These are phyloP conservation scores for Leptinotarsa peninsularis DNA, from an alignment of 2,888 invertebrate genomes.

Conservation along the genomic window DNA sequence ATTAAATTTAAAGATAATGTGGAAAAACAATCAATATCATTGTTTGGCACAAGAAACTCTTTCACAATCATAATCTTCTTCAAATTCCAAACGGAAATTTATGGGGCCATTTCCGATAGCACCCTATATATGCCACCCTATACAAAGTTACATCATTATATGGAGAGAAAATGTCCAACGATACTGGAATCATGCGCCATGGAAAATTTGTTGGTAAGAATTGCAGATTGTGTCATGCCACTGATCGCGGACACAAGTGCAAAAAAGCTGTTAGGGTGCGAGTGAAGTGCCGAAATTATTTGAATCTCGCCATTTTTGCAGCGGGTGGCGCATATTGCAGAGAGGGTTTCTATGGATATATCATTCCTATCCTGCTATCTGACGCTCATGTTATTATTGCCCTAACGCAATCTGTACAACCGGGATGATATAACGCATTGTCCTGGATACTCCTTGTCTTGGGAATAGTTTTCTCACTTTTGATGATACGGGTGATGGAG, in stretches of 20 bases:
- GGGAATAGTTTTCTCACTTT: slow-evolving; percentile 43
- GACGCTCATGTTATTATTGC: slow-evolving; percentile 60
- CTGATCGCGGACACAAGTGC: slow-evolving; percentile 46
- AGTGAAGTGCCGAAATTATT: slow-evolving; percentile 58
- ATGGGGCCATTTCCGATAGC: too few relatives aligned
- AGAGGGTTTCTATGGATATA: slow-evolving; percentile 60
- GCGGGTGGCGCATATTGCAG: slow-evolving; percentile 59
- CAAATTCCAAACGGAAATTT: too few relatives aligned
- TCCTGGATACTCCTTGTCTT: slow-evolving; percentile 51
- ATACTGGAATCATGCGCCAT: slow-evolving; percentile 19
- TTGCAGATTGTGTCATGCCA: slow-evolving; percentile 38
- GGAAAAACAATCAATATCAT: too few relatives aligned
- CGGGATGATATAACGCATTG: slow-evolving; percentile 59
- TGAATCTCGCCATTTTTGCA: slow-evolving; percentile 59
- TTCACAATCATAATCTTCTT: too few relatives aligned
- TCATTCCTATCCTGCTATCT: slow-evolving; percentile 57
- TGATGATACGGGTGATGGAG: slow-evolving; percentile 36
- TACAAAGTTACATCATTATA: neutral
- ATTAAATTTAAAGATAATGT: too few relatives aligned
- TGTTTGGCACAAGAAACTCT: too few relatives aligned
- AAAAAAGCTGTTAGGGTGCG: slow-evolving; percentile 53
- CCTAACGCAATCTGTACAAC: slow-evolving; percentile 60
- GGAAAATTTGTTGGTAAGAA: slow-evolving; percentile 16
- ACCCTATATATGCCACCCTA: neutral
- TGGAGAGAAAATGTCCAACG: slow-evolving; percentile 3